Conservation (phyloP, 2,797 vertebrate genomes). For the Anabas testudineus region DNA sequence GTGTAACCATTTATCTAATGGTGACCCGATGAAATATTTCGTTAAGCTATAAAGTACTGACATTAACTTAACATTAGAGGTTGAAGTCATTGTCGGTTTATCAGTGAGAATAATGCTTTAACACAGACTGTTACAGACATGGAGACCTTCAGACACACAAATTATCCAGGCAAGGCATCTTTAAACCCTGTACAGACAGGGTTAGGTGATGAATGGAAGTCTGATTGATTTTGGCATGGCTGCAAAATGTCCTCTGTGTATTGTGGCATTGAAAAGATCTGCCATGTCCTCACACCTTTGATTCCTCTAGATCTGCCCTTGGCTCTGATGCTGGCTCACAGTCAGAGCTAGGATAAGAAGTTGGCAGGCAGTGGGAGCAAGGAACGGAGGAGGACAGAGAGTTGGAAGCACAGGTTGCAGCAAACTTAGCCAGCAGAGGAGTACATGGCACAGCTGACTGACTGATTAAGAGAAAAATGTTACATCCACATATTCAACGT, state of each 20-base stretch:
- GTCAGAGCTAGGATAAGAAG: conserved; percentile 46
- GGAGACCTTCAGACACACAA: conserved; percentile 40
- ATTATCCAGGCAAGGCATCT: conserved; percentile 29
- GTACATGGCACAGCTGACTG: neutral
- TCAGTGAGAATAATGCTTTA: conserved; percentile 19
- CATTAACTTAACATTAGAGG: conserved; percentile 3
- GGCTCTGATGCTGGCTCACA: conserved; percentile 55
- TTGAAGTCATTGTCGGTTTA: conserved; percentile 1
- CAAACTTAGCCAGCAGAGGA: neutral
- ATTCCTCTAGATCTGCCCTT: conserved; percentile 67
- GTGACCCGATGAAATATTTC: neutral
- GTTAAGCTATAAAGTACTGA: neutral
- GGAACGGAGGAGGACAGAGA: conserved; percentile 4
- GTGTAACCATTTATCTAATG: neutral
- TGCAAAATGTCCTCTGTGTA: conserved; percentile 64
- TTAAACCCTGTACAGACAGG: conserved; percentile 62
- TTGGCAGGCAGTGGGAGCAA: conserved; percentile 36
- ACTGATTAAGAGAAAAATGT: no score
- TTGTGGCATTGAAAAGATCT: conserved; percentile 66
- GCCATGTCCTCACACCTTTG: conserved; percentile 68
- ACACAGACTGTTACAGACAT: conserved; percentile 26
- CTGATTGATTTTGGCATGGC: conserved; percentile 79
- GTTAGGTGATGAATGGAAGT: conserved; percentile 77
- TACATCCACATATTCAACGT: no score
- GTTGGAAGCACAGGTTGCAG: conserved; percentile 4